Evolutionary conservation across 2,113 vertebrate genomes (phyloP).

Genomic region (Lathamus discolor): DNA sequence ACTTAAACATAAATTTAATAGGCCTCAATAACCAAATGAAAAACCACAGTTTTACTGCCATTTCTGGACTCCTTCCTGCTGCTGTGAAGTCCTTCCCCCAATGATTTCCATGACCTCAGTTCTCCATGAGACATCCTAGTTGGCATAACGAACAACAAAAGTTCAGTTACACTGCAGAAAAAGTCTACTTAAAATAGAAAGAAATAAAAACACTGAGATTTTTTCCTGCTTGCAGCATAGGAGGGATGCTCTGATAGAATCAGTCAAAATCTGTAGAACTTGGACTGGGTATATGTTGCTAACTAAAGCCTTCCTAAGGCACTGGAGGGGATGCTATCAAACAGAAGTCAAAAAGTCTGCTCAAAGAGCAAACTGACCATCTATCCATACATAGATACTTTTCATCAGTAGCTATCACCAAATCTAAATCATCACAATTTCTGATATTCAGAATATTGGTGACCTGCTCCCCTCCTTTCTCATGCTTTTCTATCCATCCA

Average conservation of each 20-base stretch:
- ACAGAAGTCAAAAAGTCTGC: neutral
- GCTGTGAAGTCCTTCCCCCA: constrained; percentile 27
- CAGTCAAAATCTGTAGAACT: neutral
- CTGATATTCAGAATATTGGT: neutral
- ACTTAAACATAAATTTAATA: neutral
- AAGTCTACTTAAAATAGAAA: constrained; percentile 42
- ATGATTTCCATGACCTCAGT: constrained; percentile 46
- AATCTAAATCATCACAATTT: neutral
- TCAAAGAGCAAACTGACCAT: neutral
- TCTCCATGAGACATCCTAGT: constrained; percentile 42
- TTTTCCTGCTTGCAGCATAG: constrained; percentile 4
- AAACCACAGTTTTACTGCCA: constrained; percentile 12
- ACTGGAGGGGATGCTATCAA: neutral
- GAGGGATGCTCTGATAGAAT: neutral
- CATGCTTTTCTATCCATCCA: neutral
- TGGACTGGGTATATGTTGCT: neutral
- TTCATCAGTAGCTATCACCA: neutral
- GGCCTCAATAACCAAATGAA: constrained; percentile 20
- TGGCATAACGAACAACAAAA: constrained; percentile 55
- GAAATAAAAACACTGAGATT: constrained; percentile 12
- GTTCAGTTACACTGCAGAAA: neutral
- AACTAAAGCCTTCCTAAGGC: neutral
- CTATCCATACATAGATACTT: accelerated
- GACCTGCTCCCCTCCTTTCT: neutral
- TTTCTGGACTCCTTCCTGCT: constrained; percentile 43